Base-by-base conservation (phyloP, 2,113 vertebrate species). In the Stegastes partitus region DNA sequence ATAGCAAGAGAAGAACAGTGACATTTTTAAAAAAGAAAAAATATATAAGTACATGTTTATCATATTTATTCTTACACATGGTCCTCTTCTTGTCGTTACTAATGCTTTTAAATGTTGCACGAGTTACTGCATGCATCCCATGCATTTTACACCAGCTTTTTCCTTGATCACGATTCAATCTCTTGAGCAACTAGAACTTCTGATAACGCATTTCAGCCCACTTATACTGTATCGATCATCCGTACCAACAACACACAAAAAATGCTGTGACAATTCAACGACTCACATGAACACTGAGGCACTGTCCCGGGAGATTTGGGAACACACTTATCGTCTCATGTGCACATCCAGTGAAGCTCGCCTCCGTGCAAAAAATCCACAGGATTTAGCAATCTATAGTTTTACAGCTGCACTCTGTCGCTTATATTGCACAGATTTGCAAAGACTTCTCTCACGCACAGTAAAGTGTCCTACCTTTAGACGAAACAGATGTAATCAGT, bases 401-500 rank as follows among this genome's bases (percentile, higher is more conserved):
- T 71, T 68, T 79, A 55, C 4, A 51, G n/a, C 70, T 28, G 19
- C 22, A 68, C 45, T 68, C 37, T 54, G n/a, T 25, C n/a, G 19
- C 66, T 74, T 61, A 25, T 25, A 11, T 53, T 50, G 11, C 0
- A 45, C 23, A 21, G 10, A 57, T 51, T 11, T 55, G 10, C 47
- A 62, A 16, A 55, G 45, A 79, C 63, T 58, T 66, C 42, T 53
- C 47, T 74, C 47, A 61, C 67, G 78, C 3, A 76, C 62, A 25
- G 19, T 22, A 50, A 63, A 68, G 58, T 78, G 45, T 62, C 91
- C 68, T 90, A 91, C 91, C 92, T 90, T 90, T 21, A 42, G 61
- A 79, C 34, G 71, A 80, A 87, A 78, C 83, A 63, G 76, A 58
- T 74, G 75, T 15, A 16, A 53, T 66, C 76, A 51, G 50, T 71